Evolutionary conservation across 2,888 invertebrate genomes (phyloP), one percentile per base, ranked within the genome.

Genomic region (Saturnia pavonia): DNA sequence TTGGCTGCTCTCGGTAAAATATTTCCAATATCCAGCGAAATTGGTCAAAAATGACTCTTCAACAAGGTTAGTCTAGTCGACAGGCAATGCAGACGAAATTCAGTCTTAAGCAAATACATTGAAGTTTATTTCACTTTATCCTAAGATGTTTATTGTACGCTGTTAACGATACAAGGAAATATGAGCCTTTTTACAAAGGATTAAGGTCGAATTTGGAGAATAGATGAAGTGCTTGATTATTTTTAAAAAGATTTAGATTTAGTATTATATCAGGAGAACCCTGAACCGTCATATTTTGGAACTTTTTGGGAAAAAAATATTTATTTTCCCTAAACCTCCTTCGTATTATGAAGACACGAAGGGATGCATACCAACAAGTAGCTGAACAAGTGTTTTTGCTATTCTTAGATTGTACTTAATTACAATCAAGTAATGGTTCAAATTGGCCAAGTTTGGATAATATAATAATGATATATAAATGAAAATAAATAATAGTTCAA

Each of bases 21-120:
- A 90, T 89, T 91, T 89, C 87, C 89, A 89, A 89, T 89, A 87
- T 82, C 85, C 81, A 82, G 81, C 84, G 86, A 88, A 90, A 89
- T 90, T 88, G 89, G 89, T 90, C 89, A 88, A 90, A 91, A 91
- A 89, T 87, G 86, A 89, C 85, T 86, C 81, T 78, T 81, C 82
- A 88, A 90, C 87, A 82, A 87, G 88, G 87, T 90, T 90, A 89
- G 88, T 85, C 85, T 77, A 77, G 80, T 75, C 79, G 80, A 75
- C 75, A 42, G 67, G 14, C 45, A 70, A 71, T 43, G 69, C 73
- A 74, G 74, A 68, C 75, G 75, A 73, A 84, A 80, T 80, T 78
- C 74, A 72, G 76, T 75, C 80, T 82, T 76, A 81, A 78, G 67
- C 57, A 11, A 67, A 68, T 43, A 51, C 19, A 72, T 67, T 80